Conservation (phyloP, 2,113 vertebrate genomes). For the Grantiella picta region DNA sequence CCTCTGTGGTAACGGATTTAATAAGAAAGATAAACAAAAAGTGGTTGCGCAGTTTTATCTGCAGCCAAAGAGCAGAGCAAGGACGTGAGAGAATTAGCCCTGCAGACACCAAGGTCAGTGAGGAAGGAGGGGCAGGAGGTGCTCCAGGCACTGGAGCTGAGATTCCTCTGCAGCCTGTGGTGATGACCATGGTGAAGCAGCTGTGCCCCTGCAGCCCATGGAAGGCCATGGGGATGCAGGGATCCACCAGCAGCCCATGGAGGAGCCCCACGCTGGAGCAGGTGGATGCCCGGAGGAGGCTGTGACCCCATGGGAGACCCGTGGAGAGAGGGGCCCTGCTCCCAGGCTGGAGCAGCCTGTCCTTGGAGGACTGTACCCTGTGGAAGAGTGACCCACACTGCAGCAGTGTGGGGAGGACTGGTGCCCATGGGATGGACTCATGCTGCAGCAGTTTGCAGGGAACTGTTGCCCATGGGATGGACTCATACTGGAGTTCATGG, state of each 20-base stretch:
- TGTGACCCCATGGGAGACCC: not conserved
- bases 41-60: not conserved
- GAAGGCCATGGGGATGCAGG: not conserved
- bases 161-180: not conserved
- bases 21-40: not conserved
- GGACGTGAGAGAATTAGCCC: not conserved
- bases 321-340: not conserved
- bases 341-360: not conserved
- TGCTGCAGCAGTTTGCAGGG: accelerated
- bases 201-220: not conserved
- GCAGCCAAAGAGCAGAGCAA: accelerated
- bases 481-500: accelerated
- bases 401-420: not conserved
- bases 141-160: accelerated
- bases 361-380: not conserved
- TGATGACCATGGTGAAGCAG: not conserved
- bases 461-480: not conserved
- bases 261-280: not conserved
- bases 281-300: not conserved
- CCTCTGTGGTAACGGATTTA: not conserved
- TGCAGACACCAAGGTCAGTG: not conserved
- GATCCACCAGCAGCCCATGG: not conserved
- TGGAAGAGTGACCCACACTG: not conserved
- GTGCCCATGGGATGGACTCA: not conserved
- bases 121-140: not conserved